Conservation (phyloP, 2,888 invertebrate genomes). For the Cheilosia urbana region DNA sequence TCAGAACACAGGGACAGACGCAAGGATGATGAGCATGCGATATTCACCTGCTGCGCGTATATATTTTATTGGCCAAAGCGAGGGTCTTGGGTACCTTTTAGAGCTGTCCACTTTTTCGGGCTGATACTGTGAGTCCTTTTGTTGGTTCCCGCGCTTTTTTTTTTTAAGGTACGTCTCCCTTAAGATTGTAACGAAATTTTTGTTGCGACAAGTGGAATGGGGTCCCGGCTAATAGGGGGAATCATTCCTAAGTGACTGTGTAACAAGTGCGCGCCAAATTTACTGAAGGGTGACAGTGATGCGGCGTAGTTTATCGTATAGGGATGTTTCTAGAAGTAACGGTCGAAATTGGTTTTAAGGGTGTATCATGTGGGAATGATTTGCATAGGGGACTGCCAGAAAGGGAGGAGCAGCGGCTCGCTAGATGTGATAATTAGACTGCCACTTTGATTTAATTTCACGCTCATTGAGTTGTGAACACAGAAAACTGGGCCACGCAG, state of each 20-base stretch:
- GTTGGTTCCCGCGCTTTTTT: conserved; percentile 64
- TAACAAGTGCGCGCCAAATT: conserved; percentile 75
- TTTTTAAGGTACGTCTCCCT: not conserved
- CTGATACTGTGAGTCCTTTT: conserved; percentile 63
- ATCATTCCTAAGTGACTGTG: conserved; percentile 39
- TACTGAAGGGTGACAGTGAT: conserved; percentile 55
- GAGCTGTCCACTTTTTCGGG: conserved; percentile 43
- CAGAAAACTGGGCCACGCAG: not conserved
- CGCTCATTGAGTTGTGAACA: conserved; percentile 47
- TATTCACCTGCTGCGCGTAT: conserved; percentile 68
- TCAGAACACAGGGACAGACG: conserved; percentile 3
- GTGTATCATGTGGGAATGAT: conserved; percentile 33
- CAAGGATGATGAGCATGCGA: conserved; percentile 61
- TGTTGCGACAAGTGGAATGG: conserved; percentile 70
- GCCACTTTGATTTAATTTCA: conserved; percentile 72
- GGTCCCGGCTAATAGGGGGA: conserved; percentile 45
- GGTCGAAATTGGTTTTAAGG: conserved; percentile 51
- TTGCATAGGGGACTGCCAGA: conserved; percentile 53
- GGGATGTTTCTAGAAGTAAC: conserved; percentile 71
- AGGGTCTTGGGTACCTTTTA: not conserved
- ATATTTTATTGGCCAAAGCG: conserved; percentile 37
- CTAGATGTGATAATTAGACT: conserved; percentile 60
- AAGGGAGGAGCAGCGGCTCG: conserved; percentile 2
- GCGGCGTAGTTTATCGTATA: conserved; percentile 12
- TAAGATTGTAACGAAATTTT: conserved; percentile 30